A percentile compares a stretch with the other conserved stretches of the same genome.
Evolutionary conservation across 2,888 invertebrate genomes (phyloP).

Genomic region (Standfussiana lucernea): DNA sequence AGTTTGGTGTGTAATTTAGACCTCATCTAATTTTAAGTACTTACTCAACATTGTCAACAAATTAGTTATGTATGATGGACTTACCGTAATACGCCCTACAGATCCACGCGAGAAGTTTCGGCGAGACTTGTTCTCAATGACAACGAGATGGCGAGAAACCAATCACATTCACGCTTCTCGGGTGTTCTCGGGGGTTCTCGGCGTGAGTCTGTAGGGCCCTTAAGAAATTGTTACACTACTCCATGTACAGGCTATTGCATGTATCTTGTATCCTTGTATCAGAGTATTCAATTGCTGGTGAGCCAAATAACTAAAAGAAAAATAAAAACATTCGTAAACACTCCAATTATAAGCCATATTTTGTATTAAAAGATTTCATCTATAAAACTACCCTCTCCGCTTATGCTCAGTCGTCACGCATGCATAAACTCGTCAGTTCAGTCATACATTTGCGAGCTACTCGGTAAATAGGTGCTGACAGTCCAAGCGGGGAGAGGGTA

Average conservation of each 20-base stretch:
- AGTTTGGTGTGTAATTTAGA: background rate
- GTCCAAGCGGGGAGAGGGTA: background rate
- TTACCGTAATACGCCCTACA: too few species aligned
- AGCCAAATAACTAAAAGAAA: background rate
- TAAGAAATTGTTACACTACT: background rate
- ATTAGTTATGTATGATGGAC: background rate
- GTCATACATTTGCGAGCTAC: conserved; percentile 28
- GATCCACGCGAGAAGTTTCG: too few species aligned
- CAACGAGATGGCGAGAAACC: too few species aligned
- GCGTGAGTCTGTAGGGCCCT: too few species aligned
- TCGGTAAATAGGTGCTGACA: conserved; percentile 13
- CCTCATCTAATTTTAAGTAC: background rate
- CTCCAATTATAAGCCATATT: conserved; percentile 2
- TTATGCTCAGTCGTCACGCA: conserved; percentile 35
- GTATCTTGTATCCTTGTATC: background rate
- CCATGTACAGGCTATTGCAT: background rate
- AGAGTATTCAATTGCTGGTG: background rate
- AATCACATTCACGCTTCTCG: too few species aligned
- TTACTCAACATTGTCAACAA: background rate
- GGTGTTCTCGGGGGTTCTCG: too few species aligned
- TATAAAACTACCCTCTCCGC: background rate
- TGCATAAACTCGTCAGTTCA: conserved; percentile 46
- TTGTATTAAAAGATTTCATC: conserved; percentile 18
- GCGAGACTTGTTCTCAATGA: too few species aligned
- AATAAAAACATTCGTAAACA: conserved; percentile 1